Conservation (phyloP, 2,113 vertebrate genomes). For the Trematocara unimaculatum region DNA sequence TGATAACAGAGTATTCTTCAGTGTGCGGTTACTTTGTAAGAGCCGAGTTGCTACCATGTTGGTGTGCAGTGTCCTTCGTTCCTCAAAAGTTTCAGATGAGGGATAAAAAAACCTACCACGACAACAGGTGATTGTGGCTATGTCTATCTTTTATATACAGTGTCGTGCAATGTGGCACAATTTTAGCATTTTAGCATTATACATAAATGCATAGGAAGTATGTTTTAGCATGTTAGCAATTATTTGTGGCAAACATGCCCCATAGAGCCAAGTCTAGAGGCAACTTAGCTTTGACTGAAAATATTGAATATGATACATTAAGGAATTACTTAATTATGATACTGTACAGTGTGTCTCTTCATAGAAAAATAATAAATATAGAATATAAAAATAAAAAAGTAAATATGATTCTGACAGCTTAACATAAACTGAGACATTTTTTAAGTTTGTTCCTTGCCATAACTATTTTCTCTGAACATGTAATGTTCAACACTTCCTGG, state of each 20-base stretch:
- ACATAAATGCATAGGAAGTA: not conserved
- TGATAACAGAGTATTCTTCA: not conserved
- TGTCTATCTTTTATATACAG: not conserved
- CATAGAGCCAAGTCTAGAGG: not conserved
- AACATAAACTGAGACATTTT: not conserved
- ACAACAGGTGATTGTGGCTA: not conserved
- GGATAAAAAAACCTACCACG: accelerated
- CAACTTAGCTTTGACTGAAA: not conserved
- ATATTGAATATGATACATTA: not conserved
- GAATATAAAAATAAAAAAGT: not conserved
- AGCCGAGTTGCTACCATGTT: not conserved
- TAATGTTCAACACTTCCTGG: not conserved
- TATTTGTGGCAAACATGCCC: not conserved
- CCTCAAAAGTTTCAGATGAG: not conserved
- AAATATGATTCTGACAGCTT: not conserved
- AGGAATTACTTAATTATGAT: not conserved
- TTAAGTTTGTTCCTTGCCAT: not conserved
- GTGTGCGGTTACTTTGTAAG: not conserved
- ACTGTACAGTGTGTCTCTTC: not conserved
- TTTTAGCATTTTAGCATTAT: not conserved
- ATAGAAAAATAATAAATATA: not conserved
- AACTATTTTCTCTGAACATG: not conserved
- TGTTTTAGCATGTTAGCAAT: not conserved
- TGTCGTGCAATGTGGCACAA: not conserved
- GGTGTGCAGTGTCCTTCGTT: not conserved